These are phyloP conservation scores for Epirrhoe alternata DNA, from an alignment of 2,888 invertebrate genomes.

Conservation along the genomic window DNA sequence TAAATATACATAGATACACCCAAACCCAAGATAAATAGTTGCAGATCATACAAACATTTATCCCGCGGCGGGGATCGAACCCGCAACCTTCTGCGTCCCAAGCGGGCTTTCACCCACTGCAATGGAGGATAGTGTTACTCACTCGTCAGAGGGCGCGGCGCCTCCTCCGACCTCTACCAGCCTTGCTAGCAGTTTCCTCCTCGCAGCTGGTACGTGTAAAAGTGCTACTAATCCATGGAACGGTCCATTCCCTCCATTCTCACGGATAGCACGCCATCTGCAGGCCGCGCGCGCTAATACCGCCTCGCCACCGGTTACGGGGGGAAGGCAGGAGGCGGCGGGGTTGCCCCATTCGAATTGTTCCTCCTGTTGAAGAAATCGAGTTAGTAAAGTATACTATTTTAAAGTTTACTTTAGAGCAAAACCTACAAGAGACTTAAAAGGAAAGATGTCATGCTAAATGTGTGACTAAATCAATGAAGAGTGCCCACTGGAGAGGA, in stretches of 20 bases:
- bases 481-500: no score
- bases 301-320: constrained; percentile 74
- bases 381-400: no score
- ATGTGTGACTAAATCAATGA: no score
- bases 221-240: constrained; percentile 84
- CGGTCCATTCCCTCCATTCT: constrained; percentile 73
- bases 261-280: constrained; percentile 88
- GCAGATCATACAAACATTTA: no score
- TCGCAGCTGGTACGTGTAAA: constrained; percentile 85
- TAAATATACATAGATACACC: no score
- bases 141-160: constrained; percentile 86
- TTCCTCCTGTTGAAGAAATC: constrained; percentile 86
- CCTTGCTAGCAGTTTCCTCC: constrained; percentile 86
- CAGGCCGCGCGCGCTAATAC: constrained; percentile 86
- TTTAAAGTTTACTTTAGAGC: no score
- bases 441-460: no score
- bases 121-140: constrained; percentile 51
- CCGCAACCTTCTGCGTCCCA: no score
- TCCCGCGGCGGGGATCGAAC: no score
- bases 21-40: no score
- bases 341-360: constrained; percentile 95
- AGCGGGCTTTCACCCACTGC: no score
- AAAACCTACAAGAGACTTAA: no score
- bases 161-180: constrained; percentile 93
- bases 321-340: constrained; percentile 80